A percentile compares a stretch with the other conserved stretches of the same genome.
phyloP scores from a whole-genome alignment of 64 coral and sea anemone genomes.

The Stylophora pistillata region DNA sequence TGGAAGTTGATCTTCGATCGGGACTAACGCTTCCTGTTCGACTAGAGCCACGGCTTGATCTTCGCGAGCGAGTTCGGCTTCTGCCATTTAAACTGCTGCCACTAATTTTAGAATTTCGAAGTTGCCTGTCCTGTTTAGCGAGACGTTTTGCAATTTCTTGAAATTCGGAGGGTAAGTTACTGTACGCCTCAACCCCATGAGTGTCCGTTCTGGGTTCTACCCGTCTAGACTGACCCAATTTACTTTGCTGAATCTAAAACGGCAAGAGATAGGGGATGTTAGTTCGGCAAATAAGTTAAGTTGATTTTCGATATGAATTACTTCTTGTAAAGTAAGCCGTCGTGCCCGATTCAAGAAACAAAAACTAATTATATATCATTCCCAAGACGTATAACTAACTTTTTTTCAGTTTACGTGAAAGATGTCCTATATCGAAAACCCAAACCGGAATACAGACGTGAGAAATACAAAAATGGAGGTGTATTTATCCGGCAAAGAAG shows the following conservation, averaged over 20 bases:
- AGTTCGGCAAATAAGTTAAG: too few species aligned
- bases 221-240: slow-evolving; percentile 51
- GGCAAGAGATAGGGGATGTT: background rate
- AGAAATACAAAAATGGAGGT: too few species aligned
- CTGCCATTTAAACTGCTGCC: slow-evolving; percentile 57
- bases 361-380: too few species aligned
- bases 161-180: slow-evolving; percentile 87
- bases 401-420: too few species aligned
- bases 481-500: too few species aligned
- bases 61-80: slow-evolving; percentile 51
- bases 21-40: slow-evolving; percentile 44
- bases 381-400: too few species aligned
- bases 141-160: slow-evolving; percentile 91
- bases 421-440: too few species aligned
- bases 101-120: slow-evolving; percentile 54
- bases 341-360: too few species aligned
- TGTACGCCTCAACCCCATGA: slow-evolving; percentile 83
- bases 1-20: slow-evolving; percentile 32
- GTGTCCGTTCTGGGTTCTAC: slow-evolving; percentile 88
- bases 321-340: background rate
- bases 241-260: slow-evolving; percentile 49
- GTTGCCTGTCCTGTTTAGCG: slow-evolving; percentile 76
- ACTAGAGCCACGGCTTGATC: slow-evolving; percentile 62
- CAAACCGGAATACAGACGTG: too few species aligned
- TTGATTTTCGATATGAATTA: background rate